Conservation (phyloP, 1,140 invertebrate species). For the Nylanderia fulva region DNA sequence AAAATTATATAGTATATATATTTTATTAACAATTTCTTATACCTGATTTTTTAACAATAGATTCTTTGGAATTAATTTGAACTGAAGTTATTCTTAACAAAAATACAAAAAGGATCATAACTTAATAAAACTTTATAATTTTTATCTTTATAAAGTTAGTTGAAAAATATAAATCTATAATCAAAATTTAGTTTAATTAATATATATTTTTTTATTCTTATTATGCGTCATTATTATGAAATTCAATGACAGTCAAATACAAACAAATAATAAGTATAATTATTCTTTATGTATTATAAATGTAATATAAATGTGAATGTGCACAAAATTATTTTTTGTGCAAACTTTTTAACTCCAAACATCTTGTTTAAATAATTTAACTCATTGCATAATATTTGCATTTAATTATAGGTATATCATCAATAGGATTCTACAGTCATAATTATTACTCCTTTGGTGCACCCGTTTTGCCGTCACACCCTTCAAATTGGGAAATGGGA, state of each 20-base stretch:
- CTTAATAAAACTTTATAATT: neutral
- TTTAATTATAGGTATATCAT: conserved; percentile 62
- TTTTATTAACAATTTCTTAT: too few species aligned
- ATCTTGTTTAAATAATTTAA: neutral
- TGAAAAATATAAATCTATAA: neutral
- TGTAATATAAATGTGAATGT: neutral
- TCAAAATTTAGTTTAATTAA: neutral
- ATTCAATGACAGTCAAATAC: neutral
- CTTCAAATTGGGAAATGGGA: conserved; percentile 69
- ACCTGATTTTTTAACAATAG: too few species aligned
- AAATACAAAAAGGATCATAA: neutral
- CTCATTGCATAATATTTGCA: neutral
- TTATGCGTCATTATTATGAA: neutral
- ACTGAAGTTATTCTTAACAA: neutral
- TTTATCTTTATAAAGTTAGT: neutral
- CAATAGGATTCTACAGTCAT: neutral
- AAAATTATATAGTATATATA: too few species aligned
- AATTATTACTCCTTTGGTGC: conserved; percentile 59
- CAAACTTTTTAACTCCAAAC: neutral
- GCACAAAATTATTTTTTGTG: neutral
- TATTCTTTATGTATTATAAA: neutral
- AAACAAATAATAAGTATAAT: neutral
- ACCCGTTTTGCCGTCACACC: conserved; percentile 68
- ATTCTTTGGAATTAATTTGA: too few species aligned
- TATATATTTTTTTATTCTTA: neutral